Percentiles rank a stretch among this genome's conserved stretches.
phyloP scores from a whole-genome alignment of 2,113 vertebrate species.

The Stigmatopora argus region DNA sequence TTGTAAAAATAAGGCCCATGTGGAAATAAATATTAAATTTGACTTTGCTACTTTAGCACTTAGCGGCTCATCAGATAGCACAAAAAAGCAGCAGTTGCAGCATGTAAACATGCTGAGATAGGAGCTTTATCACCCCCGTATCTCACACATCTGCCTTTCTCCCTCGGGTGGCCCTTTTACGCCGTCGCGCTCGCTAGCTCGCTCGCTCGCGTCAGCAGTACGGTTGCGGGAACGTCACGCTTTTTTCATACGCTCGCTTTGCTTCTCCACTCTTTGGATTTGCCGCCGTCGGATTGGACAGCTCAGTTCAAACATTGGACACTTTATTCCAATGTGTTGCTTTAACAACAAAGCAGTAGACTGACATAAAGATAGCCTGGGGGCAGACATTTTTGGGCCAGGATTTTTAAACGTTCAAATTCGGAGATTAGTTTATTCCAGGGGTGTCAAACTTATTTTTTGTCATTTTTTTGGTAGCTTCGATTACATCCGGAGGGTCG shows the following conservation, averaged over 20 bases:
- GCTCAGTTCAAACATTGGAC: slow-evolving; percentile 22
- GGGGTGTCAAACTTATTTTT: too few species aligned
- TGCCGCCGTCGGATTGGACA: slow-evolving; percentile 16
- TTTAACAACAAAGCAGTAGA: slow-evolving; percentile 10
- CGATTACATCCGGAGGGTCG: too few species aligned
- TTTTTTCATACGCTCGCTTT: slow-evolving; percentile 16
- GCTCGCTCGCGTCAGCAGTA: slow-evolving; percentile 50
- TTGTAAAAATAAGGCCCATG: too few species aligned
- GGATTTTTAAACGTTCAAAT: neutral
- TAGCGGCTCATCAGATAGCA: neutral
- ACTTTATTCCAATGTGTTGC: slow-evolving; percentile 24
- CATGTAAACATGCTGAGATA: slow-evolving; percentile 64
- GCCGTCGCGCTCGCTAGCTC: too few species aligned
- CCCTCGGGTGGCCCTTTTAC: slow-evolving; percentile 21
- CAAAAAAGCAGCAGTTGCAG: slow-evolving; percentile 29
- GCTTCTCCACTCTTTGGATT: slow-evolving; percentile 3
- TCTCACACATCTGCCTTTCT: slow-evolving; percentile 45
- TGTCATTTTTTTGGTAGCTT: too few species aligned
- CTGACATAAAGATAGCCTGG: slow-evolving; percentile 15
- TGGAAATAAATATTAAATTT: too few species aligned
- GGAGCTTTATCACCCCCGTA: slow-evolving; percentile 59
- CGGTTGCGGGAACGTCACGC: slow-evolving; percentile 40
- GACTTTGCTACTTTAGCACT: too few species aligned
- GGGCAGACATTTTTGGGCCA: slow-evolving; percentile 4
- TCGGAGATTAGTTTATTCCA: too few species aligned